phyloP scores from a whole-genome alignment of 2,113 vertebrate genomes.

The Xyliphius kryptos region DNA sequence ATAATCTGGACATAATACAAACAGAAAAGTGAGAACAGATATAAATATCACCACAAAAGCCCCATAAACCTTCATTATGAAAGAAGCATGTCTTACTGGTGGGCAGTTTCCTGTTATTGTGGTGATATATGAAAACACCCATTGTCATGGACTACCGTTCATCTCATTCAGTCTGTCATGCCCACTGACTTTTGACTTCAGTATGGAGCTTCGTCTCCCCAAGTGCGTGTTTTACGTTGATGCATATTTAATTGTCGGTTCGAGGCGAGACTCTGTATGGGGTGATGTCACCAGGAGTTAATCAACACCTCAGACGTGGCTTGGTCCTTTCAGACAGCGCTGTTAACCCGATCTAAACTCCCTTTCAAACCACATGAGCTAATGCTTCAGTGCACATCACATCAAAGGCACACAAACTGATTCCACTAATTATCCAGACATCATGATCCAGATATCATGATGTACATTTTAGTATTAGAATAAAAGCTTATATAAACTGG shows the following conservation, averaged over 20 bases:
- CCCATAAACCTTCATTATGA: slow-evolving; percentile 30
- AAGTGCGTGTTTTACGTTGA: not conserved
- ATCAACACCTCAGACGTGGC: slow-evolving; percentile 33
- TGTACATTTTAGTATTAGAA: no score
- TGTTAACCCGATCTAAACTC: slow-evolving; percentile 1
- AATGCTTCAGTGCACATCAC: not conserved
- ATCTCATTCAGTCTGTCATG: slow-evolving; percentile 14
- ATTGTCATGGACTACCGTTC: slow-evolving; percentile 30
- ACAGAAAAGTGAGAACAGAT: slow-evolving; percentile 22
- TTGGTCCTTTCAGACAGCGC: slow-evolving; percentile 9
- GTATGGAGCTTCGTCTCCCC: slow-evolving; percentile 2
- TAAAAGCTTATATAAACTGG: no score
- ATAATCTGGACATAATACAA: slow-evolving; percentile 1
- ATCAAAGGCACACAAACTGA: no score
- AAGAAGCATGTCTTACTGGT: slow-evolving; percentile 23
- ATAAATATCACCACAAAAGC: slow-evolving; percentile 19
- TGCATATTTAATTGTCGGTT: slow-evolving; percentile 18
- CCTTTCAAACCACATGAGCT: slow-evolving; percentile 4
- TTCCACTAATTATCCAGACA: no score
- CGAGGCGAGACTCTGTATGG: not conserved
- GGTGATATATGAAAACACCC: slow-evolving; percentile 27
- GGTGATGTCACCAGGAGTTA: slow-evolving; percentile 27
- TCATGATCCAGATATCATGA: no score
- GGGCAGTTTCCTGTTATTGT: slow-evolving; percentile 39
- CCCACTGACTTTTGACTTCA: slow-evolving; percentile 5